phyloP scores from a whole-genome alignment of 2,797 vertebrate genomes.

The Syngnathus acus region DNA sequence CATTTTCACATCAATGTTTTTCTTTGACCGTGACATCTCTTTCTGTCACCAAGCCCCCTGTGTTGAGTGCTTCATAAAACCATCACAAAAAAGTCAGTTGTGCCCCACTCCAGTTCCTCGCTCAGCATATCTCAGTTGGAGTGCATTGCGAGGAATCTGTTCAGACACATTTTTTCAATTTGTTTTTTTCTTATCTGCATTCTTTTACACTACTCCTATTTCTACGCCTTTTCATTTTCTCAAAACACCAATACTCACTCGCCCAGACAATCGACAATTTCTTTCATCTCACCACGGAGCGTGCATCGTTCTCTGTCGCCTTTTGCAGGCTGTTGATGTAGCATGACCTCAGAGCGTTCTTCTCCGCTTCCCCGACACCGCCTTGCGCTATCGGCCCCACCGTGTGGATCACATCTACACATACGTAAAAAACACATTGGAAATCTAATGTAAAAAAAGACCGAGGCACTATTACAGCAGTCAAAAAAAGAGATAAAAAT shows the following conservation, averaged over 20 bases:
- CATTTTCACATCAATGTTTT: slow-evolving; percentile 22
- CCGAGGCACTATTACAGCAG: neutral
- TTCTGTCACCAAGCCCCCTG: slow-evolving; percentile 31
- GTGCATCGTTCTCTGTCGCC: slow-evolving; percentile 62
- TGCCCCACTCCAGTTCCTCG: slow-evolving; percentile 12
- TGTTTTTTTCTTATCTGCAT: neutral
- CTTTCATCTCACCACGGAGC: slow-evolving; percentile 69
- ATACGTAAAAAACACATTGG: neutral
- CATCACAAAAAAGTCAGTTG: slow-evolving; percentile 18
- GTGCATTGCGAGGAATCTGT: slow-evolving; percentile 6
- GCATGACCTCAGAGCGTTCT: slow-evolving; percentile 71
- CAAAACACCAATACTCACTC: neutral
- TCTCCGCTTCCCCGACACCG: slow-evolving; percentile 67
- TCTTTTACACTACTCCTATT: neutral
- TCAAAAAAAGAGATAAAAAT: too few relatives aligned
- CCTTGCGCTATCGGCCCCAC: slow-evolving; percentile 79
- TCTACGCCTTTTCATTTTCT: neutral
- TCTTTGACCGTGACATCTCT: slow-evolving; percentile 27
- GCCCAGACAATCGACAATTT: neutral
- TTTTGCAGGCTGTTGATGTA: slow-evolving; percentile 75
- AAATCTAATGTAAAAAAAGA: neutral
- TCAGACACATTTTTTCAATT: neutral
- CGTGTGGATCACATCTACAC: slow-evolving; percentile 82
- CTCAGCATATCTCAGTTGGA: slow-evolving; percentile 17
- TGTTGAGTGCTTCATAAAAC: slow-evolving; percentile 32